phyloP scores from a whole-genome alignment of 2,888 invertebrate genomes.

The Protodeltote pygarga region DNA sequence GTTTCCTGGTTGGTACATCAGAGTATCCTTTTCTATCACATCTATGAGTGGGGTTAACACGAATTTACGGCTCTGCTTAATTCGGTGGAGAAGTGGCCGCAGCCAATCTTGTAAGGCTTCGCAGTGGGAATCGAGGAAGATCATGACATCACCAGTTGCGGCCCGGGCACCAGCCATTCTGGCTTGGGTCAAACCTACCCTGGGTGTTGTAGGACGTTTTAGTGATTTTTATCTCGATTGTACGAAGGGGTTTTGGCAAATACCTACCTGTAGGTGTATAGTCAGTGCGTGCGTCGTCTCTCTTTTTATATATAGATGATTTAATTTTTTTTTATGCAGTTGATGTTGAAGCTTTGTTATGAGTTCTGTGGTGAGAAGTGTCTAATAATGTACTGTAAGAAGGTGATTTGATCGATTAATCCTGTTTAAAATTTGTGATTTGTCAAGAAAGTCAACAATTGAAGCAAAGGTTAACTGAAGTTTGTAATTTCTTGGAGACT shows the following conservation, averaged over 20 bases:
- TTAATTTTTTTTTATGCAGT: too few relatives aligned
- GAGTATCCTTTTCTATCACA: constrained; percentile 91
- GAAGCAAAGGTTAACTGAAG: too few relatives aligned
- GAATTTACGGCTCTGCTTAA: constrained; percentile 89
- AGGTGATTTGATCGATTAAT: too few relatives aligned
- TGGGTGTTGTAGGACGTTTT: constrained; percentile 62
- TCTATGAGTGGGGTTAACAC: constrained; percentile 98
- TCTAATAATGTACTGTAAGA: too few relatives aligned
- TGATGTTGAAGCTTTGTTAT: too few relatives aligned
- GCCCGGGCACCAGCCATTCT: constrained; percentile 92
- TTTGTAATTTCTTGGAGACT: too few relatives aligned
- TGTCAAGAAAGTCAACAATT: too few relatives aligned
- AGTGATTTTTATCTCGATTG: constrained; percentile 8
- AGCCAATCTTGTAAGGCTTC: constrained; percentile 93
- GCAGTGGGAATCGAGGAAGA: constrained; percentile 96
- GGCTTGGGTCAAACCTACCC: constrained; percentile 87
- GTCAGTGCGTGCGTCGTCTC: too few relatives aligned
- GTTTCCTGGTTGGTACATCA: constrained; percentile 71
- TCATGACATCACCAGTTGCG: constrained; percentile 81
- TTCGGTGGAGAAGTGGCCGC: constrained; percentile 94
- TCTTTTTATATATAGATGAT: too few relatives aligned
- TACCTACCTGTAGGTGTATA: not conserved
- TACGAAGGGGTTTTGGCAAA: not conserved
- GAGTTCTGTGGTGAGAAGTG: too few relatives aligned
- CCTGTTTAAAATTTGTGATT: too few relatives aligned